These are phyloP conservation scores for Euthynnus affinis DNA, from an alignment of 2,797 vertebrate species.

Conservation along the genomic window DNA sequence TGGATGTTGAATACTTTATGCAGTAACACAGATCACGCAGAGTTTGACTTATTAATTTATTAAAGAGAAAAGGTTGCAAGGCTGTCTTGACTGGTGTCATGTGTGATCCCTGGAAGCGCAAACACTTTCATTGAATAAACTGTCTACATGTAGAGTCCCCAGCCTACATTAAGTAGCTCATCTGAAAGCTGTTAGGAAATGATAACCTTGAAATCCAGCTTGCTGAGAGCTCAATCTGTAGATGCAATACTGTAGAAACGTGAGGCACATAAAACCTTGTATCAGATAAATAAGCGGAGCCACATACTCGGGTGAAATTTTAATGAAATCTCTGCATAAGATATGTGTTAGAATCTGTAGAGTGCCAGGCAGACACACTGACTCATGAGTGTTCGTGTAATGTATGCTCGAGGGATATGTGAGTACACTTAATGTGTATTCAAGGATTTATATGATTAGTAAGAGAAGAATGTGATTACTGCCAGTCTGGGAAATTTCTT, in stretches of 20 bases:
- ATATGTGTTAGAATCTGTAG: constrained; percentile 42
- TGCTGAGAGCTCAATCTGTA: constrained; percentile 55
- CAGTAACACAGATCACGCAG: constrained; percentile 23
- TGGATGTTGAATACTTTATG: constrained; percentile 41
- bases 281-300: constrained; percentile 70
- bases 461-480: constrained; percentile 40
- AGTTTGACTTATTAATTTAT: constrained; percentile 55
- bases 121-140: constrained; percentile 53
- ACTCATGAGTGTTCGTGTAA: constrained; percentile 51
- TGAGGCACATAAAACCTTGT: constrained; percentile 58
- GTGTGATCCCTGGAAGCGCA: constrained; percentile 49
- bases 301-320: constrained; percentile 63
- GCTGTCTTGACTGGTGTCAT: constrained; percentile 39
- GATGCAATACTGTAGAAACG: constrained; percentile 51
- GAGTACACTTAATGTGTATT: constrained; percentile 38
- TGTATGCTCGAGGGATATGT: constrained; percentile 38
- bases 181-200: constrained; percentile 71
- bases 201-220: constrained; percentile 77
- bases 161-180: constrained; percentile 57
- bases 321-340: constrained; percentile 62
- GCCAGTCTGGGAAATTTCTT: constrained; percentile 22
- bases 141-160: constrained; percentile 51
- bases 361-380: constrained; percentile 33
- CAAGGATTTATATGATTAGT: constrained; percentile 51
- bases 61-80: constrained; percentile 33